Evolutionary conservation across 2,113 vertebrate genomes (phyloP), one percentile per base, ranked within the genome.

Genomic region (Aphyosemion australe): DNA sequence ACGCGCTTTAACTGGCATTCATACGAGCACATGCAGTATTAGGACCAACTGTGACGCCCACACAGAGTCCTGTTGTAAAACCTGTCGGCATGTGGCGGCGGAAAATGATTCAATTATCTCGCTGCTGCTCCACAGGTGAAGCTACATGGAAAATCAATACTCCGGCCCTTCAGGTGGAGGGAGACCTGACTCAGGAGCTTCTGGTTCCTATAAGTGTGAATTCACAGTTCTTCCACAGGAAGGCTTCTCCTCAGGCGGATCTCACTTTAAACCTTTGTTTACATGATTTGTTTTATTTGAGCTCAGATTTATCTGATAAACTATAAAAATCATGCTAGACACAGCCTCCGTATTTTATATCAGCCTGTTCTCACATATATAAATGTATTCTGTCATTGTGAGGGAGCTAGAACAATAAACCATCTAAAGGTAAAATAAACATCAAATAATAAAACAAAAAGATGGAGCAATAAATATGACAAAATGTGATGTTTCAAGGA

Each of bases 1-100:
- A 11, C 41, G 56, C 13, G 20, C 55, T 45, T 37, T 42, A 58
- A 54, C 64, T 32, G 58, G 63, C 39, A 62, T 32, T 60, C 32
- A 53, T 11, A 69, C 41, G 62, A 37, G 47, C 41, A 64, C 32
- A 67, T 48, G 6, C 34, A 37, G 34, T 8, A 56, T 51, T 69
- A 61, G 65, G 50, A 65, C 63, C 69, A 41, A 49, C 75, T 72
- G 62, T 78, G 68, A 73, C 32, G 49, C 60, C 61, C 56, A 72
- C 14, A 9, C 59, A 56, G 39, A 31, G 32, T 42, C 54, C 19
- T 31, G 11, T 57, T 73, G 51, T 61, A 52, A 72, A 78, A 72
- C 46, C 11, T n/a, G 61, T 52, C 48, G 2, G 16, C 37, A 31
- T 52, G 8, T 9, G 37, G 34, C 13, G 20, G 37, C 9, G 7